phyloP scores from a whole-genome alignment of 2,888 invertebrate species.

The Lochmaea crataegi region DNA sequence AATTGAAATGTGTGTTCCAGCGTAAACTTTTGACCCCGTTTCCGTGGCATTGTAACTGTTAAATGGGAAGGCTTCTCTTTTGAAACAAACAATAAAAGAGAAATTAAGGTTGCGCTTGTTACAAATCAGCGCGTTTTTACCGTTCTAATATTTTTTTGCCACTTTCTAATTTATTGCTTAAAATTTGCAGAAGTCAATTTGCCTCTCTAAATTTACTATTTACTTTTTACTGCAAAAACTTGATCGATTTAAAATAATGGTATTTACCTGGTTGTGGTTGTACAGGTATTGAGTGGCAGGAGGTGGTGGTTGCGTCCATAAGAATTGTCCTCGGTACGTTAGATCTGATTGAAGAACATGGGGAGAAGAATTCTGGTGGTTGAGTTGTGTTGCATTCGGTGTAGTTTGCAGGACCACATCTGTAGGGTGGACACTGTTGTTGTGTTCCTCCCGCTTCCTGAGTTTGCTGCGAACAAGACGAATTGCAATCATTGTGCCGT shows the following conservation, averaged over 20 bases:
- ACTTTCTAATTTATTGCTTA: slow-evolving; percentile 20
- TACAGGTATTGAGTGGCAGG: slow-evolving; percentile 80
- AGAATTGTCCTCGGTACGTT: slow-evolving; percentile 76
- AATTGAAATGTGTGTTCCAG: slow-evolving; percentile 26
- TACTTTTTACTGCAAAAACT: neutral
- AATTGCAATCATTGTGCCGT: slow-evolving; percentile 88
- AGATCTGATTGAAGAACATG: slow-evolving; percentile 68
- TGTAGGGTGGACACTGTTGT: slow-evolving; percentile 74
- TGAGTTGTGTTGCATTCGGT: slow-evolving; percentile 59
- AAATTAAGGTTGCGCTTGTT: slow-evolving; percentile 30
- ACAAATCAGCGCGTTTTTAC: slow-evolving; percentile 22
- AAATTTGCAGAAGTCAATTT: neutral
- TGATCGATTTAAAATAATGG: slow-evolving; percentile 44
- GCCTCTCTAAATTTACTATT: neutral
- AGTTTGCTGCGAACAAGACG: slow-evolving; percentile 93
- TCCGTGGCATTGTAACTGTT: slow-evolving; percentile 35
- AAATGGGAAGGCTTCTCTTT: slow-evolving; percentile 36
- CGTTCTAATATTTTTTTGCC: slow-evolving; percentile 16
- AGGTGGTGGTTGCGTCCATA: slow-evolving; percentile 84
- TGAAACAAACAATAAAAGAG: slow-evolving; percentile 37
- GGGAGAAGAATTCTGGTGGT: slow-evolving; percentile 55
- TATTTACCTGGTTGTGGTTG: slow-evolving; percentile 82
- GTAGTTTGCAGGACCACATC: slow-evolving; percentile 71
- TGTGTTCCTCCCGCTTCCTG: slow-evolving; percentile 85
- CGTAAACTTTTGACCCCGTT: slow-evolving; percentile 36